Conservation (phyloP, 30 jellyfish, hydroid and myxozoan genomes). For the Cassiopea andromeda region DNA sequence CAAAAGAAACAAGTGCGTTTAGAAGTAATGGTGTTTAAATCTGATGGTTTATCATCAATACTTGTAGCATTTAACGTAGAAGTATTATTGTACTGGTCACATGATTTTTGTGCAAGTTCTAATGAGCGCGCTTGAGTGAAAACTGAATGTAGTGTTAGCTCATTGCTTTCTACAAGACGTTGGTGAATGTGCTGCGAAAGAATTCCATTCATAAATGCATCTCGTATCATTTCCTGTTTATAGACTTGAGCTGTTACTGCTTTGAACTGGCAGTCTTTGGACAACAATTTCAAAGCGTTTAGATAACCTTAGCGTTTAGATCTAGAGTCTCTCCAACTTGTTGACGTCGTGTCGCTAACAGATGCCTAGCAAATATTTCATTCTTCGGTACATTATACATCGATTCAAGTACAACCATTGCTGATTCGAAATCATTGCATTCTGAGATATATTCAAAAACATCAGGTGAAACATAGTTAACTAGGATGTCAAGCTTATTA, state of each 20-base stretch:
- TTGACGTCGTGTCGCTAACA: not conserved
- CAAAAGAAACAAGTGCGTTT: not conserved
- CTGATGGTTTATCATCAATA: not conserved
- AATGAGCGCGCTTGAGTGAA: not conserved
- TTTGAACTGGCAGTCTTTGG: not conserved
- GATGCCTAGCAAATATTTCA: not conserved
- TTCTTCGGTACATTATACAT: not conserved
- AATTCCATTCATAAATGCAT: not conserved
- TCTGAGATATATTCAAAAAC: not conserved
- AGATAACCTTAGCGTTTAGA: not conserved
- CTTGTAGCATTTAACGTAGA: not conserved
- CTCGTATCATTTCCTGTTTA: not conserved
- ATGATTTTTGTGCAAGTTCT: not conserved
- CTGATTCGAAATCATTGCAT: not conserved
- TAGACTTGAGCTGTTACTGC: not conserved
- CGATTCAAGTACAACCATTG: not conserved
- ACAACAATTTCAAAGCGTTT: not conserved
- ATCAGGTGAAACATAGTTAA: not conserved
- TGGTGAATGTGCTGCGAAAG: not conserved
- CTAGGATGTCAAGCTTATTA: not conserved
- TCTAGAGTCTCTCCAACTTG: not conserved
- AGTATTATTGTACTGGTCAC: not conserved
- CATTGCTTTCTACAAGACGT: no score
- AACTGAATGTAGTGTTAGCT: no score
- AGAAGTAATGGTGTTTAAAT: not conserved